Conservation (phyloP, 2,113 vertebrate genomes). For the Nymphicus hollandicus region DNA sequence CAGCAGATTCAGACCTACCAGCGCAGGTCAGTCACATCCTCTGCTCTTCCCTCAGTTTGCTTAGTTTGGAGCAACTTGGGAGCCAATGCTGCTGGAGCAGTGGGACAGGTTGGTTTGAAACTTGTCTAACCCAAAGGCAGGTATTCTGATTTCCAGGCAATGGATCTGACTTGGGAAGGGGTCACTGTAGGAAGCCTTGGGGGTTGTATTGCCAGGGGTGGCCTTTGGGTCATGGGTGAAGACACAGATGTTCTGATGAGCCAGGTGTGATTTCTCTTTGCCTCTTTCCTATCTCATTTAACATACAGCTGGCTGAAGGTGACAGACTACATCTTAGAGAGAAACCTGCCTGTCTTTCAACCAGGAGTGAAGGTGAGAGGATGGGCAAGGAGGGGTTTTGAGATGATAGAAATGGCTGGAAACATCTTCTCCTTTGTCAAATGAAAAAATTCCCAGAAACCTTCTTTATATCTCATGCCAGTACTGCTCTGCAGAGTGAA, state of each 20-base stretch:
- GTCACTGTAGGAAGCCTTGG: neutral
- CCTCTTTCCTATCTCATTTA: neutral
- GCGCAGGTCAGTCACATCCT: constrained; percentile 79
- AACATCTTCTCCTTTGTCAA: neutral
- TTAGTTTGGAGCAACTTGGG: neutral
- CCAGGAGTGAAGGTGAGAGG: constrained; percentile 88
- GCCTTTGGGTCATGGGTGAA: neutral
- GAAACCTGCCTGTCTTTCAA: constrained; percentile 86
- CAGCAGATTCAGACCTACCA: constrained; percentile 93
- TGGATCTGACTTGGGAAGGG: neutral
- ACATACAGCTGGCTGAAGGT: constrained; percentile 90
- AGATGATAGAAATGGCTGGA: neutral
- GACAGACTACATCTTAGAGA: constrained; percentile 84
- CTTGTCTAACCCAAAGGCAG: neutral
- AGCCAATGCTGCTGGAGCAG: neutral
- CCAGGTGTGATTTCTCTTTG: neutral
- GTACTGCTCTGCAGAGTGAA: neutral
- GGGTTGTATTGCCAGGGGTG: neutral
- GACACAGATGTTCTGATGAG: neutral
- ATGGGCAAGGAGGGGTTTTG: neutral
- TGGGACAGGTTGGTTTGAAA: neutral
- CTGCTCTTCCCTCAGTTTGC: neutral
- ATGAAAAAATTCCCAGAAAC: neutral
- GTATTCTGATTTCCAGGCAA: neutral
- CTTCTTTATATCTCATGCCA: neutral